phyloP scores from a whole-genome alignment of 2,888 invertebrate genomes.

The Lamellibrachia satsuma region DNA sequence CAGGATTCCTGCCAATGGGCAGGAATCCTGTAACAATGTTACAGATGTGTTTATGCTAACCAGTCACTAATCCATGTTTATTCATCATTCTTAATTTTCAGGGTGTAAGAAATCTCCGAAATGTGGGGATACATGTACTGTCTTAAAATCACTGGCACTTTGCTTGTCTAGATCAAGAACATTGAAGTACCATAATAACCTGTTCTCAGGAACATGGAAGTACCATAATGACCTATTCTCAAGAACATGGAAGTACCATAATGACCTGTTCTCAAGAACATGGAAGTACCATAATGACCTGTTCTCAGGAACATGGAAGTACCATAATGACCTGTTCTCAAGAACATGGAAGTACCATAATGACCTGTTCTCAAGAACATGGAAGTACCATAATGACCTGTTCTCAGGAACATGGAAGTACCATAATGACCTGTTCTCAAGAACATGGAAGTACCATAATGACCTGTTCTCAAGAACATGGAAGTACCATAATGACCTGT shows the following conservation, averaged over 20 bases:
- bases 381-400: neutral
- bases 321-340: neutral
- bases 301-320: neutral
- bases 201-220: neutral
- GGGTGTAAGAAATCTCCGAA: neutral
- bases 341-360: neutral
- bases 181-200: neutral
- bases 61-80: neutral
- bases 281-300: neutral
- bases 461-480: neutral
- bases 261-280: neutral
- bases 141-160: neutral
- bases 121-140: neutral
- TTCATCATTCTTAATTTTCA: neutral
- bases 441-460: neutral
- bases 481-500: neutral
- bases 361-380: neutral
- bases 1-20: too few relatives aligned
- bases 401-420: neutral
- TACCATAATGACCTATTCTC: neutral
- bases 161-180: neutral
- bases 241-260: neutral
- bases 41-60: neutral
- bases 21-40: too few relatives aligned
- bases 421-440: neutral